Percentiles rank a stretch among this genome's conserved stretches.
Conservation (phyloP, 92 coral and sea anemone genomes). For the Epizoanthus rinbou region DNA sequence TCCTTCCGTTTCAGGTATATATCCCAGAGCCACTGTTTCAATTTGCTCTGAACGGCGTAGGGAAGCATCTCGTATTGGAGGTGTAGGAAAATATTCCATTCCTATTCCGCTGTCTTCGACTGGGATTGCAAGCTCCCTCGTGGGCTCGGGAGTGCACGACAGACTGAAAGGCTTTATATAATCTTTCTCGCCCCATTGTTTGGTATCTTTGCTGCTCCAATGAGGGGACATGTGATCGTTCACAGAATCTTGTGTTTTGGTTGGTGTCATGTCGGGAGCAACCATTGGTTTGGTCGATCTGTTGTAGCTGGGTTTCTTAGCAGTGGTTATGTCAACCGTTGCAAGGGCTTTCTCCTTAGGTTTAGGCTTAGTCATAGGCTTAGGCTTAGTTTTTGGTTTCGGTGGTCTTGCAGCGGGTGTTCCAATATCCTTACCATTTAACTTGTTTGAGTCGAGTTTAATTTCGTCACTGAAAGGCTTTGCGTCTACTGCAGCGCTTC, state of each 20-base stretch:
- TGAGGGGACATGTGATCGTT: too few relatives aligned
- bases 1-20: not conserved
- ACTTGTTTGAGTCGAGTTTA: not conserved
- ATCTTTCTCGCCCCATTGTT: not conserved
- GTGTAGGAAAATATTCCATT: not conserved
- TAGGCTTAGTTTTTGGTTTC: slow-evolving; percentile 9
- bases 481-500: too few relatives aligned
- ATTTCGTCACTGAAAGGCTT: not conserved
- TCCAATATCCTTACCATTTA: not conserved
- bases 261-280: too few relatives aligned
- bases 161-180: not conserved
- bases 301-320: too few relatives aligned
- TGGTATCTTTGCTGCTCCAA: too few relatives aligned
- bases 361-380: not conserved
- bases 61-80: slow-evolving; percentile 1
- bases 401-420: slow-evolving; percentile 18
- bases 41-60: not conserved
- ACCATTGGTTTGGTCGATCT: too few relatives aligned
- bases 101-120: slow-evolving; percentile 36
- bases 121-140: not conserved
- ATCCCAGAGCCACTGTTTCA: not conserved
- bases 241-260: too few relatives aligned
- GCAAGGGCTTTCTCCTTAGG: not conserved
- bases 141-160: not conserved
- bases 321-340: not conserved